Evolutionary conservation across 2,888 invertebrate genomes (phyloP).

Genomic region (Acrobeloides nanus): DNA sequence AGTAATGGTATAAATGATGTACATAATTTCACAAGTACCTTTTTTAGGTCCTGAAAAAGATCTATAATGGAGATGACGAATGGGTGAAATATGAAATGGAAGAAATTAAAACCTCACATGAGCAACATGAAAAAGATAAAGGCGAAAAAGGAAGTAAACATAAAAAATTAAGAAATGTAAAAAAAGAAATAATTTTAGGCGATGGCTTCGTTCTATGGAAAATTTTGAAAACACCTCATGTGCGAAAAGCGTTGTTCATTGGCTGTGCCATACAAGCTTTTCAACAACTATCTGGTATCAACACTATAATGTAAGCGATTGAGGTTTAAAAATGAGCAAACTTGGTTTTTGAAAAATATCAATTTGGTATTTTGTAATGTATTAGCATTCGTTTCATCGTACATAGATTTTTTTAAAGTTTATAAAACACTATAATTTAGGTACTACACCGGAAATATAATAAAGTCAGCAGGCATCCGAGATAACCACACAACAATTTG

Average conservation of each 20-base stretch:
- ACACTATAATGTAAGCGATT: conserved; percentile 57
- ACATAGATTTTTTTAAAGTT: too few species aligned
- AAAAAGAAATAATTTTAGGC: conserved; percentile 14
- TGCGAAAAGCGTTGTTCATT: conserved; percentile 56
- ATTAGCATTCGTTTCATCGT: too few species aligned
- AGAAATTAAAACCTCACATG: conserved; percentile 28
- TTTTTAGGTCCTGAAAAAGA: background rate
- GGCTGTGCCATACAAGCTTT: conserved; percentile 60
- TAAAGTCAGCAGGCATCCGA: conserved; percentile 41
- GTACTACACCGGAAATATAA: conserved; percentile 46
- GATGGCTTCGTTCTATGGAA: conserved; percentile 18
- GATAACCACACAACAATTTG: conserved; percentile 41
- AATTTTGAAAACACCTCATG: conserved; percentile 39
- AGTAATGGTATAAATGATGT: background rate
- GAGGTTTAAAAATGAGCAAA: too few species aligned
- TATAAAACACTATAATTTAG: conserved; percentile 8
- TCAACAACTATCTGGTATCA: conserved; percentile 61
- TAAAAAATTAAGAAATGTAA: too few species aligned
- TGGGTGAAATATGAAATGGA: conserved; percentile 42
- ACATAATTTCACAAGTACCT: background rate
- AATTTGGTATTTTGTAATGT: too few species aligned
- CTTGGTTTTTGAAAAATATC: too few species aligned
- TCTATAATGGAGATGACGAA: conserved; percentile 14
- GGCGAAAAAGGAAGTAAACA: background rate
- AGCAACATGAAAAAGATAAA: conserved; percentile 10